Evolutionary conservation across 1,140 invertebrate species (phyloP).

Genomic region (Araneus ventricosus): DNA sequence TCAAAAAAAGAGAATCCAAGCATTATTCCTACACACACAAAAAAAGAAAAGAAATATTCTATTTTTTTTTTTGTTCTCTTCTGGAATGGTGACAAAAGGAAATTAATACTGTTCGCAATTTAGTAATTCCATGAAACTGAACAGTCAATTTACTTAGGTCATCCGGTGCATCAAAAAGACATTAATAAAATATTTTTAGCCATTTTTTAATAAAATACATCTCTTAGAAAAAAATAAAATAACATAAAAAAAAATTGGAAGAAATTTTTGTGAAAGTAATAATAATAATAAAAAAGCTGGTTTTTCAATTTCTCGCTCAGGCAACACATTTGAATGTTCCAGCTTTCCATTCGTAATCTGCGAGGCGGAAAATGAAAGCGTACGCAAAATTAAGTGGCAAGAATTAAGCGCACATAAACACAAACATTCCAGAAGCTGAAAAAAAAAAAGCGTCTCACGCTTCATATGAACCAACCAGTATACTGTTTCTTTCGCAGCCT

Average conservation of each 20-base stretch:
- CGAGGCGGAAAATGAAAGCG: constrained; percentile 67
- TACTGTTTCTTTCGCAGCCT: constrained; percentile 38
- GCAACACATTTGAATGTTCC: constrained; percentile 3
- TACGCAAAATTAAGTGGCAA: constrained; percentile 57
- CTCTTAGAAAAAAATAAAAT: not conserved
- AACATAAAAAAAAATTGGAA: not conserved
- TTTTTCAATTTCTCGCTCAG: constrained; percentile 36
- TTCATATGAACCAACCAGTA: constrained; percentile 9
- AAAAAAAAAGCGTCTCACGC: constrained; percentile 42
- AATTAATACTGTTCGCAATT: no score
- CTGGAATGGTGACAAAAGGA: no score
- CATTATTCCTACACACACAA: no score
- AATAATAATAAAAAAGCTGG: constrained; percentile 3
- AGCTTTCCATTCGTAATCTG: constrained; percentile 53
- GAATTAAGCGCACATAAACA: constrained; percentile 48
- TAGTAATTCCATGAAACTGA: no score
- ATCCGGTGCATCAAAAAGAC: no score
- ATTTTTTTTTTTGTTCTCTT: no score
- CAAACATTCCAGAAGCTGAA: constrained; percentile 12
- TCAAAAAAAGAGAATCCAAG: no score
- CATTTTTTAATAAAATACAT: no score
- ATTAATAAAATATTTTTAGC: no score
- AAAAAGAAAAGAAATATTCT: no score
- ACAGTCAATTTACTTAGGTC: no score
- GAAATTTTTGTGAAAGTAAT: not conserved